These are phyloP conservation scores for Apis laboriosa DNA, from an alignment of 1,140 invertebrate species.

Conservation along the genomic window DNA sequence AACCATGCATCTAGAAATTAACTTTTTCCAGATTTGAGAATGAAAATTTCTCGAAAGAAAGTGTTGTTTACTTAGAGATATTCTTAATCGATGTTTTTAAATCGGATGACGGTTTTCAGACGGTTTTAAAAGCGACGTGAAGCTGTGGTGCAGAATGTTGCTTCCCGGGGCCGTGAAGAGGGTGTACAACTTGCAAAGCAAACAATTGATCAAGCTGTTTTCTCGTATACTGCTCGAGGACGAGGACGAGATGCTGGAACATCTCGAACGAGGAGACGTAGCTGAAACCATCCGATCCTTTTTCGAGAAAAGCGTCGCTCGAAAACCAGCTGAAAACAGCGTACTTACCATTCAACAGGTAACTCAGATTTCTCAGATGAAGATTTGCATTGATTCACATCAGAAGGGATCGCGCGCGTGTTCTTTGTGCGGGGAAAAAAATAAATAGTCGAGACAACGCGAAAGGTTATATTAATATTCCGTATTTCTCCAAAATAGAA, in stretches of 20 bases:
- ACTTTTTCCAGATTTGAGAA: no score
- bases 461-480: background rate
- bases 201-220: constrained; percentile 94
- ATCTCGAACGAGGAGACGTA: constrained; percentile 94
- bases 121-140: constrained; percentile 88
- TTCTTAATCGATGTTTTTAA: no score
- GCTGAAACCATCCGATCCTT: constrained; percentile 92
- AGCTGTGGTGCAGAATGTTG: constrained; percentile 92
- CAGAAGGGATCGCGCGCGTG: background rate
- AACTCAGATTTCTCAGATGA: constrained; percentile 7
- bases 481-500: no score
- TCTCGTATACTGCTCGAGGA: constrained; percentile 88
- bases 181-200: constrained; percentile 95
- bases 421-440: background rate
- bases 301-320: constrained; percentile 85
- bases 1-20: no score
- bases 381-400: background rate
- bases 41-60: no score
- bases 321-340: constrained; percentile 86
- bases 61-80: no score
- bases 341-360: constrained; percentile 88
- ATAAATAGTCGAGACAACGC: background rate
- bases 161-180: constrained; percentile 90
- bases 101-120: constrained; percentile 70
- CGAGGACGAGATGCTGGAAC: constrained; percentile 91